phyloP scores from a whole-genome alignment of 2,797 vertebrate genomes.

The Enteromius fasciolatus region DNA sequence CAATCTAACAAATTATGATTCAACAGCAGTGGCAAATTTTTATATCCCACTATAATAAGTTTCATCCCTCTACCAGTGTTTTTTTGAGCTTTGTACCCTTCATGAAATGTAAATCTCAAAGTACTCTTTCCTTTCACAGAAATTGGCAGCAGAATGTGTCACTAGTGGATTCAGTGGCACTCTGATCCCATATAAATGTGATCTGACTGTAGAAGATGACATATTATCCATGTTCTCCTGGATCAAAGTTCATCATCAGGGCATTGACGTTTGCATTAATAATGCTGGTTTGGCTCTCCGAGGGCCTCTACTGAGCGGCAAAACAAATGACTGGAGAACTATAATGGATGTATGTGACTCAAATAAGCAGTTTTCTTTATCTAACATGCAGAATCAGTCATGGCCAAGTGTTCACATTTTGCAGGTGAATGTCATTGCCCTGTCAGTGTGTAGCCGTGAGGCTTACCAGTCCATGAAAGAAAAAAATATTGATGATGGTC shows the following conservation, averaged over 20 bases:
- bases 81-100: not conserved
- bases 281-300: conserved; percentile 84
- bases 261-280: conserved; percentile 91
- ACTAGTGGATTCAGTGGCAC: conserved; percentile 79
- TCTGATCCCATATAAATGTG: conserved; percentile 87
- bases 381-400: not conserved
- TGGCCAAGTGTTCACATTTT: not conserved
- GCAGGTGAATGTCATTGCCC: conserved; percentile 86
- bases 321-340: conserved; percentile 82
- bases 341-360: conserved; percentile 59
- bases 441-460: conserved; percentile 86
- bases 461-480: conserved; percentile 91
- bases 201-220: conserved; percentile 85
- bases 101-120: not conserved
- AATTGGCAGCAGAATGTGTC: conserved; percentile 84
- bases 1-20: not conserved
- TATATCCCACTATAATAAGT: not conserved
- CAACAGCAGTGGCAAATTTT: not conserved
- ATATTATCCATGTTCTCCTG: conserved; percentile 88
- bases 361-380: not conserved
- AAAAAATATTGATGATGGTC: conserved; percentile 85
- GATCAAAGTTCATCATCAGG: conserved; percentile 82
- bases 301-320: conserved; percentile 80
- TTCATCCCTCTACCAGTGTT: not conserved
- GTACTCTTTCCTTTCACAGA: conserved; percentile 65